Evolutionary conservation across 1,140 invertebrate species (phyloP).

Genomic region (Sinonovacula constricta): DNA sequence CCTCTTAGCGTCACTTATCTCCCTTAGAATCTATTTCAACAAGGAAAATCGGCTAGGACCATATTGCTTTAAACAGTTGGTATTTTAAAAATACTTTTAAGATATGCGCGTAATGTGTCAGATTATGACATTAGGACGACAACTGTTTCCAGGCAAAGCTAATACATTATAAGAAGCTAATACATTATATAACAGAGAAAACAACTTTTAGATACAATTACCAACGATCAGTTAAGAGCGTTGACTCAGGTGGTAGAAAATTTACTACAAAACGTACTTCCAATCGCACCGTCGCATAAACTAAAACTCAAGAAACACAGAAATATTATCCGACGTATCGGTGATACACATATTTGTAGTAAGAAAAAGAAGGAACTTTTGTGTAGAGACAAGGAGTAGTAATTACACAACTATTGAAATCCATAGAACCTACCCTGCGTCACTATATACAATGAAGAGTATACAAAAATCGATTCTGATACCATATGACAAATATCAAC

Average conservation of each 20-base stretch:
- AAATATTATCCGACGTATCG: background rate
- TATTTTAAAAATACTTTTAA: background rate
- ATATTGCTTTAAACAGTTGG: background rate
- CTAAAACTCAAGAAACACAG: background rate
- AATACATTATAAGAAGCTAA: background rate
- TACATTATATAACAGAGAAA: background rate
- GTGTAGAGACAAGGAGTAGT: background rate
- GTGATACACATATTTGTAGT: background rate
- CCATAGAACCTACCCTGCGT: background rate
- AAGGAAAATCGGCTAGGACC: background rate
- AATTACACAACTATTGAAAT: too few relatives aligned
- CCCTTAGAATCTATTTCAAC: background rate
- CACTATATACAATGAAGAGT: background rate
- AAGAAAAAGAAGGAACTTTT: background rate
- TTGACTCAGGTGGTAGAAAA: background rate
- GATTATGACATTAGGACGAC: background rate
- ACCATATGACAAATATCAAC: slow-evolving; percentile 1
- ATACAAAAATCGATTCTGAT: background rate
- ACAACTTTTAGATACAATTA: background rate
- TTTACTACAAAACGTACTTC: background rate
- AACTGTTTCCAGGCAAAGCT: background rate
- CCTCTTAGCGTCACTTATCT: background rate
- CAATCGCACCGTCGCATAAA: background rate
- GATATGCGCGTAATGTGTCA: background rate
- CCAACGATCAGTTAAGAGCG: background rate